phyloP scores from a whole-genome alignment of 2,797 vertebrate genomes.

The Crotalus adamanteus region DNA sequence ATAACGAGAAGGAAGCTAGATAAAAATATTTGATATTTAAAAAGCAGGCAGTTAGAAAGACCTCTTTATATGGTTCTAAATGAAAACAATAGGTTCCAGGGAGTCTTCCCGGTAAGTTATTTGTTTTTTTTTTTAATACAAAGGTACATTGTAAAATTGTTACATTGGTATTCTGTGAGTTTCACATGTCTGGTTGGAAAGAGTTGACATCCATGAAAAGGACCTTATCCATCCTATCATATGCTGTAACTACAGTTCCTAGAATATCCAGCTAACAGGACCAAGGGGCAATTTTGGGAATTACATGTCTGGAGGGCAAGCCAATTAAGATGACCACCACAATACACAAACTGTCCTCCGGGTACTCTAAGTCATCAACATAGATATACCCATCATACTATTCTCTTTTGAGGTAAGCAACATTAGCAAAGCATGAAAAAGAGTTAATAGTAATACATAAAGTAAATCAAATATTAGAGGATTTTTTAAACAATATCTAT shows the following conservation, averaged over 20 bases:
- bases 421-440: background rate
- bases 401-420: background rate
- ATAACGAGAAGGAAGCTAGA: background rate
- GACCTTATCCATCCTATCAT: background rate
- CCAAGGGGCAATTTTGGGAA: background rate
- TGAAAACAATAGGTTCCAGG: background rate
- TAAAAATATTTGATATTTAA: background rate
- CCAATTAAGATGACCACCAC: background rate
- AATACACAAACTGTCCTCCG: background rate
- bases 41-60: background rate
- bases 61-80: background rate
- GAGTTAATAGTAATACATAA: background rate
- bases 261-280: background rate
- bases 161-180: background rate
- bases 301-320: background rate
- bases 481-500: background rate
- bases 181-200: background rate
- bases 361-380: background rate
- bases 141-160: background rate
- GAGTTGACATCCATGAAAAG: background rate
- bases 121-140: too few relatives aligned
- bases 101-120: fast-evolving
- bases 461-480: background rate
- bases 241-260: background rate
- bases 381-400: background rate